Base-by-base conservation (phyloP, 1,140 invertebrate genomes). In the Euwallacea fornicatus region DNA sequence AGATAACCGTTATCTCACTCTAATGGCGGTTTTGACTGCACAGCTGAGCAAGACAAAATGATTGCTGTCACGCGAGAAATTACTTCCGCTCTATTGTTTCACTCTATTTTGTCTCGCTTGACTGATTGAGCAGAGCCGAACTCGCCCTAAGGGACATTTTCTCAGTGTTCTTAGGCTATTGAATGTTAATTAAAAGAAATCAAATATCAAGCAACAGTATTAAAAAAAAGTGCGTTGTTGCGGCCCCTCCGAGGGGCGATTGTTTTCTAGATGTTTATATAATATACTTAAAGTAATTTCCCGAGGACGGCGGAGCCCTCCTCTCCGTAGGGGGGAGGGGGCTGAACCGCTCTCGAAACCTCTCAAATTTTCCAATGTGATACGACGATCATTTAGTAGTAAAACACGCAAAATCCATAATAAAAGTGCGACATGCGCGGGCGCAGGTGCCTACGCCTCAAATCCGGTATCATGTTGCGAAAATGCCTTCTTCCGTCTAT, bases 331-430 rank as follows among this genome's bases (percentile, higher is more conserved):
- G 50, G 7, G 11, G 11, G 11, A n/a, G 11, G 11, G 11, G 15
- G 50, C 11, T 15, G 50, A 11, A 6, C 21, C 55, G 10, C 10
- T 10, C 13, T 41, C 16, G 55, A 16, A 33, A 58, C 55, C 55
- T 58, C 55, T 58, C 55, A 58, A 33, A 58, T 58, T 58, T 58
- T 13, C 55, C 55, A 58, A 58, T 58, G 55, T 58, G 55, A 58
- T 58, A 58, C 55, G 10, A 58, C 55, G n/a, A 58, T 16, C 21
- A 16, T 21, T 41, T 58, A 10, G 21, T 58, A 58, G 13, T 58
- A 16, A 10, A 58, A 58, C 55, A 11, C 13, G 9, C 13, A 50
- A 50, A 50, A 50, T 11, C 9, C 46, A 11, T 50, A 11, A 10
- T 13, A 50, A 50, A n/a, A 13, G 46, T 13, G 9, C 46, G 13